phyloP scores from a whole-genome alignment of 2,888 invertebrate genomes.

The Caprella mutica region DNA sequence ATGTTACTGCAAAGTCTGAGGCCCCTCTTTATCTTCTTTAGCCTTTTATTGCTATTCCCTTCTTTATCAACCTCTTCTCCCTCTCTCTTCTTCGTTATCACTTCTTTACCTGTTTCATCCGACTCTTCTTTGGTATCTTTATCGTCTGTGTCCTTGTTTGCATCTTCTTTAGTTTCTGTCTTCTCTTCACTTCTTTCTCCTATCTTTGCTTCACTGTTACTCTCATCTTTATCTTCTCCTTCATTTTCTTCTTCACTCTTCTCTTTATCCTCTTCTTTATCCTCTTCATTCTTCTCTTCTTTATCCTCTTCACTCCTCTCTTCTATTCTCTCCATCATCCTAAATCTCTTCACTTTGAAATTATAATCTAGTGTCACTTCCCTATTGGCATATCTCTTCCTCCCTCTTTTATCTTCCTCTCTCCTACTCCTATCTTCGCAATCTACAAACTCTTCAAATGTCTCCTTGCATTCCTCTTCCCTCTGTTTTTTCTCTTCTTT shows the following conservation, averaged over 20 bases:
- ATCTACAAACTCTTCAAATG: not conserved
- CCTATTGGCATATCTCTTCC: conserved; percentile 5
- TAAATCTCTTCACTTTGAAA: no score
- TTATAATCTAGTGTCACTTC: not conserved
- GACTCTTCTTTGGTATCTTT: not conserved
- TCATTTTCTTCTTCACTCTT: not conserved
- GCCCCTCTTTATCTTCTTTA: conserved; percentile 21
- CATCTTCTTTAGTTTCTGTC: not conserved
- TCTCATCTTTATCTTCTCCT: not conserved
- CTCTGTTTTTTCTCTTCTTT: not conserved
- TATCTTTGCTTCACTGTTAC: not conserved
- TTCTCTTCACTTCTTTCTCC: not conserved
- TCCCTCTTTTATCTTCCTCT: not conserved
- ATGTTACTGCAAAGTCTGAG: conserved; percentile 28
- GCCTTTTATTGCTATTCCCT: conserved; percentile 13
- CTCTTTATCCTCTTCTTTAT: not conserved
- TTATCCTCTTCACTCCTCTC: no score
- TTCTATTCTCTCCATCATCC: no score
- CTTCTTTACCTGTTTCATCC: no score
- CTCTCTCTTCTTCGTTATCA: conserved; percentile 18
- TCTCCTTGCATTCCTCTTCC: no score
- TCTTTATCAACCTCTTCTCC: conserved; percentile 14
- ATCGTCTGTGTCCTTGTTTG: not conserved
- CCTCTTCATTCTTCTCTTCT: not conserved
- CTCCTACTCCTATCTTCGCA: not conserved